phyloP scores from a whole-genome alignment of 1,140 invertebrate species.

The Battus philenor region DNA sequence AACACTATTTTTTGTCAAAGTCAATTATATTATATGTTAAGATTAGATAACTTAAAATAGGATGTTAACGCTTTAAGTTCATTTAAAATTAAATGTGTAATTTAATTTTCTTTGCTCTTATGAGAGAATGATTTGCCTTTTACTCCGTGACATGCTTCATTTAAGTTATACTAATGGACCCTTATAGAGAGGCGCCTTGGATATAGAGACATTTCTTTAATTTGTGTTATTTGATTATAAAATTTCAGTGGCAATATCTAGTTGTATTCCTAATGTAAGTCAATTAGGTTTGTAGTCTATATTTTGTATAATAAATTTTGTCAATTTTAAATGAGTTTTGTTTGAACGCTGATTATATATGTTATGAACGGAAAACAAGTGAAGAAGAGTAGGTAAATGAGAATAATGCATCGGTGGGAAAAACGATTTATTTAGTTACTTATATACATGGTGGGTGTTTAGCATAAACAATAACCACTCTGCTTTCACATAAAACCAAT shows the following conservation, averaged over 20 bases:
- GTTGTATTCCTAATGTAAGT: conserved; percentile 16
- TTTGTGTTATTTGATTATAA: conserved; percentile 5
- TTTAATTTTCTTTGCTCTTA: too few species aligned
- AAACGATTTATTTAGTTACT: conserved; percentile 65
- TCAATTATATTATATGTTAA: too few species aligned
- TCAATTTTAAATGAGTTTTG: not conserved
- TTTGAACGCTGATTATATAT: too few species aligned
- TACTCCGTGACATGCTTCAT: not conserved
- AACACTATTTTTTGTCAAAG: too few species aligned
- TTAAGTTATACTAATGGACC: too few species aligned
- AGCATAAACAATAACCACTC: conserved; percentile 59
- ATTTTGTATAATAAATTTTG: conserved; percentile 18
- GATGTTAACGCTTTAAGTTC: too few species aligned
- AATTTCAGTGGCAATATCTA: conserved; percentile 13
- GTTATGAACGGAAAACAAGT: too few species aligned
- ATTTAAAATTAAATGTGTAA: too few species aligned
- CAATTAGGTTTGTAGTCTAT: conserved; percentile 16
- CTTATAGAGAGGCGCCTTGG: too few species aligned
- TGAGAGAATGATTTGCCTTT: conserved; percentile 1
- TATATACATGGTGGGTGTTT: conserved; percentile 62
- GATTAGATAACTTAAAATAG: too few species aligned
- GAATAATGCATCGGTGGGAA: conserved; percentile 41
- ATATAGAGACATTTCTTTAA: too few species aligned
- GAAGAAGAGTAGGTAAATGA: not conserved
- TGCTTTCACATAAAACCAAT: conserved; percentile 42